These are phyloP conservation scores for Thripadectes ignobilis DNA, from an alignment of 2,797 vertebrate species.

Conservation along the genomic window DNA sequence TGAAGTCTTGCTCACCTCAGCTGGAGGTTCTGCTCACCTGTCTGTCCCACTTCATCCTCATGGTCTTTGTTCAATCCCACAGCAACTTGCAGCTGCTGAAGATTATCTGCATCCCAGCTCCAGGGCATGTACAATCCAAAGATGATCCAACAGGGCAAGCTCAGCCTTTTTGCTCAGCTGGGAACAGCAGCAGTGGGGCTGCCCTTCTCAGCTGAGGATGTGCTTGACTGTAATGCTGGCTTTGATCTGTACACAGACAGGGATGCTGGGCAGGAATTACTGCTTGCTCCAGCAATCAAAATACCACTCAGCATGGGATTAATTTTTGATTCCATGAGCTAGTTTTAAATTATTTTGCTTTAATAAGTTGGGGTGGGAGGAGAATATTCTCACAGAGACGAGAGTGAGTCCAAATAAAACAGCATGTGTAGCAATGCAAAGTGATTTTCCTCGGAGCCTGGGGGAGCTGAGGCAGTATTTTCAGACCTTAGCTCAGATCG, in stretches of 20 bases:
- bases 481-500: neutral
- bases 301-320: conserved; percentile 42
- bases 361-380: neutral
- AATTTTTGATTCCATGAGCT: conserved; percentile 29
- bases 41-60: neutral
- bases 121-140: neutral
- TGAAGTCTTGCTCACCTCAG: neutral
- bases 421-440: neutral
- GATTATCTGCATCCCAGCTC: neutral
- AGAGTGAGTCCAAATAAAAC: conserved; percentile 23
- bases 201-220: neutral
- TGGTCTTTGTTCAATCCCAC: accelerated
- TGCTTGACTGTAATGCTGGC: neutral
- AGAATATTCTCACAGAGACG: conserved; percentile 8
- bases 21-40: neutral
- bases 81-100: neutral
- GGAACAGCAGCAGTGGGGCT: neutral
- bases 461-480: neutral
- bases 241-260: neutral
- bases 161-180: neutral
- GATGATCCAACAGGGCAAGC: accelerated
- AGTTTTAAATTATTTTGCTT: conserved; percentile 33
- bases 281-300: conserved; percentile 39
- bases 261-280: neutral
- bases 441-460: neutral